Percentiles rank a stretch among this genome's conserved stretches.
Conservation (phyloP, 2,888 invertebrate genomes). For the Dastarcus helophoroides region DNA sequence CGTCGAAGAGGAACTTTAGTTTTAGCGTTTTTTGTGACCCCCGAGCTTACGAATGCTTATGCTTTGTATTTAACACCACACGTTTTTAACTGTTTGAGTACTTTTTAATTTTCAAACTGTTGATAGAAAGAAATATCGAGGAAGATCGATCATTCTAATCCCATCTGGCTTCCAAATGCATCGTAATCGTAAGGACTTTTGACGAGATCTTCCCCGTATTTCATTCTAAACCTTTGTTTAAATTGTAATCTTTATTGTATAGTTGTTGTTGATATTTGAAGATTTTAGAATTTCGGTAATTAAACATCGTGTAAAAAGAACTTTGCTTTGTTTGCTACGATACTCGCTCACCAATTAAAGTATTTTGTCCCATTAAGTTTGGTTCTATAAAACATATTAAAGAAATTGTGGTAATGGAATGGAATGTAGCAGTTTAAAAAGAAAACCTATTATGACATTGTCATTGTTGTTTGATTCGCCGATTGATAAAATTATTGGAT, state of each 20-base stretch:
- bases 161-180: slow-evolving; percentile 32
- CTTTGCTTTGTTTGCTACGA: too few relatives aligned
- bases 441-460: too few relatives aligned
- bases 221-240: slow-evolving; percentile 16
- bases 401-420: too few relatives aligned
- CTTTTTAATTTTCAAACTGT: slow-evolving; percentile 7
- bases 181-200: slow-evolving; percentile 19
- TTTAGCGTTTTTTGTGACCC: slow-evolving; percentile 12
- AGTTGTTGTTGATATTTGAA: slow-evolving; percentile 27
- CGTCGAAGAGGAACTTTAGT: slow-evolving; percentile 18
- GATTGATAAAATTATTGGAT: too few relatives aligned
- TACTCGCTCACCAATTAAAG: too few relatives aligned
- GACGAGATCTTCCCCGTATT: slow-evolving; percentile 20
- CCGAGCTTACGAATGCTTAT: slow-evolving; percentile 11
- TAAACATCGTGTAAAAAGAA: slow-evolving; percentile 10
- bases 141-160: slow-evolving; percentile 20
- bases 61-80: slow-evolving; percentile 9
- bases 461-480: too few relatives aligned
- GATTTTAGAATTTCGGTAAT: slow-evolving; percentile 9
- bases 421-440: too few relatives aligned
- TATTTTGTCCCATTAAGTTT: too few relatives aligned
- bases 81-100: slow-evolving; percentile 10
- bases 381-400: too few relatives aligned
- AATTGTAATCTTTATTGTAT: slow-evolving; percentile 21
- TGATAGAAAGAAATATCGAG: slow-evolving; percentile 11